These are phyloP conservation scores for Phasianus colchicus DNA, from an alignment of 2,113 vertebrate genomes.

Conservation along the genomic window DNA sequence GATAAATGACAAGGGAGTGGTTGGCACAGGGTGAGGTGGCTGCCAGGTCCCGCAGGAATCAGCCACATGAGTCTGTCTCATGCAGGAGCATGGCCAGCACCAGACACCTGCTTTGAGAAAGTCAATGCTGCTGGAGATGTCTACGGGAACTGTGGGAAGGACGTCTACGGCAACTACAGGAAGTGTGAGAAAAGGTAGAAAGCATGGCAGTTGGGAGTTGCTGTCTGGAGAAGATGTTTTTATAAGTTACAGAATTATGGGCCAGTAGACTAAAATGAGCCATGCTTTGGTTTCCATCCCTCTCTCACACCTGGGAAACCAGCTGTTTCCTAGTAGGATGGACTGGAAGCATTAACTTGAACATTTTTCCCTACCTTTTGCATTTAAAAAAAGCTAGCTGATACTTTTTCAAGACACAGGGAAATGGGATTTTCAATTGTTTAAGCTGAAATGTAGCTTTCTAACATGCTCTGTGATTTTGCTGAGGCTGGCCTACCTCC, in stretches of 20 bases:
- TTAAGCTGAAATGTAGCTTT: background rate
- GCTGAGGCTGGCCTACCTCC: background rate
- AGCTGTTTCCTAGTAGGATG: background rate
- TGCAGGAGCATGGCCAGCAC: slow-evolving; percentile 87
- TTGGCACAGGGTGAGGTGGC: background rate
- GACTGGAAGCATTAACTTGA: background rate
- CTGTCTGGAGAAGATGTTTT: background rate
- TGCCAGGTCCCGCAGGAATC: background rate
- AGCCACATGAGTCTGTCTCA: background rate
- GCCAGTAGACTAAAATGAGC: background rate
- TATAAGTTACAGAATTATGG: background rate
- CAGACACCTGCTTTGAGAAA: slow-evolving; percentile 89
- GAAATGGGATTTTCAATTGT: background rate
- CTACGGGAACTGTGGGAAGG: slow-evolving; percentile 96
- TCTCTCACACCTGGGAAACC: background rate
- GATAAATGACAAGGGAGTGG: background rate
- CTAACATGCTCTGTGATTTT: background rate
- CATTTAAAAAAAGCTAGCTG: background rate
- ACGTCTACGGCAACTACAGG: slow-evolving; percentile 86
- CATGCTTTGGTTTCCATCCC: background rate
- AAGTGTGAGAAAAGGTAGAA: slow-evolving; percentile 87
- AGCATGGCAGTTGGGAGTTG: background rate
- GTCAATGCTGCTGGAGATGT: slow-evolving; percentile 93
- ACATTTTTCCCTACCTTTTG: background rate
- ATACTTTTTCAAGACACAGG: background rate